phyloP scores from a whole-genome alignment of 2,113 vertebrate species.

The Addax nasomaculatus region DNA sequence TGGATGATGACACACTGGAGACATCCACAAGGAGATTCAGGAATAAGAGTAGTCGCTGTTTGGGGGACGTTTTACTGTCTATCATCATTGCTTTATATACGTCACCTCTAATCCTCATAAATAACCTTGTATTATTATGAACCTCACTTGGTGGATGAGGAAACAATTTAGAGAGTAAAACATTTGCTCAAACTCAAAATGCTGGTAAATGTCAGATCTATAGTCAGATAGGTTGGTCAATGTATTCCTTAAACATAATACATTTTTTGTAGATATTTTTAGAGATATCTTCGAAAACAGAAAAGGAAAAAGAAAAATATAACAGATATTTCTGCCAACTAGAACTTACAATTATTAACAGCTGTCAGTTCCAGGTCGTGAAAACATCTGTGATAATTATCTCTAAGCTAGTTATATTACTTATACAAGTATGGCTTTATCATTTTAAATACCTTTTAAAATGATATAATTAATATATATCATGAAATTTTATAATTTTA shows the following conservation, averaged over 20 bases:
- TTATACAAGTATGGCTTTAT: not conserved
- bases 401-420: conserved; percentile 7
- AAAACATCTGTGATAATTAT: not conserved
- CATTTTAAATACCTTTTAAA: not conserved
- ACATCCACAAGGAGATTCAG: not conserved
- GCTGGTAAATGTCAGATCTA: not conserved
- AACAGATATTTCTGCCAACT: not conserved
- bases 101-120: not conserved
- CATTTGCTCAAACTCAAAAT: not conserved
- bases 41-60: not conserved
- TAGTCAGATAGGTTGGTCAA: not conserved
- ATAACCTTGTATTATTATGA: not conserved
- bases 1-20: not conserved
- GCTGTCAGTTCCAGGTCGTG: not conserved
- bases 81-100: not conserved
- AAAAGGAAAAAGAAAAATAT: conserved; percentile 7
- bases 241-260: not conserved
- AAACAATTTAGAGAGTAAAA: not conserved
- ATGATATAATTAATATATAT: not conserved
- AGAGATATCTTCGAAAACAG: not conserved
- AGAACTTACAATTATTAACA: not conserved
- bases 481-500: not conserved
- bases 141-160: not conserved
- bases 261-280: not conserved
- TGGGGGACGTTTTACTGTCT: not conserved